These are phyloP conservation scores for Apocrypta bakeri DNA, from an alignment of 1,140 invertebrate genomes.

Conservation along the genomic window DNA sequence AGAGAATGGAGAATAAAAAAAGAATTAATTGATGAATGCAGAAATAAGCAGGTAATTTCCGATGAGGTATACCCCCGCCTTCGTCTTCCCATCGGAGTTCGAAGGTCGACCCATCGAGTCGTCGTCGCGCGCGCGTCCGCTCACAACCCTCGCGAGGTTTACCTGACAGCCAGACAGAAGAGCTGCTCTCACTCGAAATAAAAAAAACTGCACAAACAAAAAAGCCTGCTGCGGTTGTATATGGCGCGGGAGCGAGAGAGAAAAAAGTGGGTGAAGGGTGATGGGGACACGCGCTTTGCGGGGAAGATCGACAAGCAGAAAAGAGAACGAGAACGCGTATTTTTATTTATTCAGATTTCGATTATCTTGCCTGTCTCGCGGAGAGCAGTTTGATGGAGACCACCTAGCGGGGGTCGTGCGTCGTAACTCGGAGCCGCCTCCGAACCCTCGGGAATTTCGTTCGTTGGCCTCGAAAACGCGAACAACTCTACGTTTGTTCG, in stretches of 20 bases:
- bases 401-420: constrained; percentile 63
- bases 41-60: constrained; percentile 51
- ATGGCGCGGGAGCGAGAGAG: not conserved
- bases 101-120: constrained; percentile 40
- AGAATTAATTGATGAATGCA: constrained; percentile 50
- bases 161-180: constrained; percentile 50
- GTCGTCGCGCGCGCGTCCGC: no score
- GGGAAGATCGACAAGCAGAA: constrained; percentile 49
- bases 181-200: not conserved
- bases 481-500: not conserved
- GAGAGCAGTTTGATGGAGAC: constrained; percentile 63
- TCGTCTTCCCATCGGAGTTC: not conserved
- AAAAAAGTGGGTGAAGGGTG: constrained; percentile 43
- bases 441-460: constrained; percentile 62
- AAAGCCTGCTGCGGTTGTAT: not conserved
- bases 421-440: constrained; percentile 59
- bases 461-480: constrained; percentile 57
- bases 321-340: constrained; percentile 41
- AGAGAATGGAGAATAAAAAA: constrained; percentile 2
- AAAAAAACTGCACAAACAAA: constrained; percentile 17
- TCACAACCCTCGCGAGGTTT: constrained; percentile 50
- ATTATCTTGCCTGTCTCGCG: constrained; percentile 65
- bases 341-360: constrained; percentile 69
- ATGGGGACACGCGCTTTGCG: constrained; percentile 32
- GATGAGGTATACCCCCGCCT: constrained; percentile 26